Evolutionary conservation across 2,797 vertebrate genomes (phyloP).

Genomic region (Falco columbarius): DNA sequence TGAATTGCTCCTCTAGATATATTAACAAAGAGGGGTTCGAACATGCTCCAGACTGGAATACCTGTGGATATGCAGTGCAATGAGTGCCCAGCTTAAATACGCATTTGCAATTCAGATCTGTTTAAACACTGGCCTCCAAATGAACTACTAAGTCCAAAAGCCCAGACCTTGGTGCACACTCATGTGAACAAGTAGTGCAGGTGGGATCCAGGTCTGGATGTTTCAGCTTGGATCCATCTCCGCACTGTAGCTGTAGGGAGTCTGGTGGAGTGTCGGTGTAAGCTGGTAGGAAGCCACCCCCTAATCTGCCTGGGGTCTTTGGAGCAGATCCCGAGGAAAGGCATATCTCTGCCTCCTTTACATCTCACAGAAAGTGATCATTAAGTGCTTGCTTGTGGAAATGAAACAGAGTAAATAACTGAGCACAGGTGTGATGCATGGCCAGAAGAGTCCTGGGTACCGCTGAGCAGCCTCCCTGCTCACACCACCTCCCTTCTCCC

Average conservation of each 20-base stretch:
- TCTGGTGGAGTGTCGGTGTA: background rate
- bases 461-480: background rate
- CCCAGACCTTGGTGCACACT: background rate
- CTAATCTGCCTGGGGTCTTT: background rate
- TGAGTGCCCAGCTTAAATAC: background rate
- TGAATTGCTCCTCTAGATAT: background rate
- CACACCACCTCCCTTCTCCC: background rate
- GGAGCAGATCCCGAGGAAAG: background rate
- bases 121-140: background rate
- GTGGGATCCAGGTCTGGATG: background rate
- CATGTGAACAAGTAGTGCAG: background rate
- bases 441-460: background rate
- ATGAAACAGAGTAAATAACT: background rate
- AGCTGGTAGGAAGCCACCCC: background rate
- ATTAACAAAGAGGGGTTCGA: rapidly evolving
- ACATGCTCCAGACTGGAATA: background rate
- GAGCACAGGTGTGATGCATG: too few species aligned
- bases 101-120: background rate
- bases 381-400: background rate
- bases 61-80: background rate
- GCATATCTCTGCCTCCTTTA: background rate
- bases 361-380: background rate
- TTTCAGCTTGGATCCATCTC: background rate
- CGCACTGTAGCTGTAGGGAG: background rate
- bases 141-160: background rate